Evolutionary conservation across 2,113 vertebrate species (phyloP), one percentile per base, ranked within the genome.

Genomic region (Promerops cafer): DNA sequence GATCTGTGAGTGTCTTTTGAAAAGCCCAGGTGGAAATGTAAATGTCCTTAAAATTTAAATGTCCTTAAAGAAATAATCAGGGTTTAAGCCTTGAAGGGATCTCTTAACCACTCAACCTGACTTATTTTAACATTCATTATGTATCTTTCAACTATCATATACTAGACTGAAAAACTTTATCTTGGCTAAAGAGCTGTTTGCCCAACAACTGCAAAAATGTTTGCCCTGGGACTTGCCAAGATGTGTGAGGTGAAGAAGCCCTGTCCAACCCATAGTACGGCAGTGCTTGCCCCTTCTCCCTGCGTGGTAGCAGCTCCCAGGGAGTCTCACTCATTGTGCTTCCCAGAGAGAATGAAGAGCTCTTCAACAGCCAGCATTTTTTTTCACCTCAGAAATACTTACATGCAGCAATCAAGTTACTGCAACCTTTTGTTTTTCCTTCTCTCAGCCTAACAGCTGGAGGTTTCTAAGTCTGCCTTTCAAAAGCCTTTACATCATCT

Each of bases 361-460:
- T 64, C 31, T 77, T 54, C 69, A 91, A 52, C 37, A 82, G 19
- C 21, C 47, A 60, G 47, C 22, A 30, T 11, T 47, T 93, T 66
- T 69, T 83, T 78, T 78, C 70, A 69, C 31, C 45, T 69, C 35
- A 79, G 59, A 94, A 95, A 77, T 39, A 79, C 44, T 66, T 45
- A 66, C 13, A 42, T 0, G 0, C 26, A 83, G 50, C 47, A 69
- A 93, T 90, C 70, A 93, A 93, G 59, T 77, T 85, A 64, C 49
- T 33, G 40, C 63, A 88, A 57, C 54, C 54, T 93, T 92, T 83
- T 85, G 50, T 27, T 95, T 95, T 77, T 13, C 37, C 45, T 90
- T 83, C 54, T 80, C 28, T 93, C 83, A 83, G 57, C 16, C 66
- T 72, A 93, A 94, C 92, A 96, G 95, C 59, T 93, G 85, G 90